Conservation (phyloP, 2,888 invertebrate species). For the Stenchaetothrips biformis region DNA sequence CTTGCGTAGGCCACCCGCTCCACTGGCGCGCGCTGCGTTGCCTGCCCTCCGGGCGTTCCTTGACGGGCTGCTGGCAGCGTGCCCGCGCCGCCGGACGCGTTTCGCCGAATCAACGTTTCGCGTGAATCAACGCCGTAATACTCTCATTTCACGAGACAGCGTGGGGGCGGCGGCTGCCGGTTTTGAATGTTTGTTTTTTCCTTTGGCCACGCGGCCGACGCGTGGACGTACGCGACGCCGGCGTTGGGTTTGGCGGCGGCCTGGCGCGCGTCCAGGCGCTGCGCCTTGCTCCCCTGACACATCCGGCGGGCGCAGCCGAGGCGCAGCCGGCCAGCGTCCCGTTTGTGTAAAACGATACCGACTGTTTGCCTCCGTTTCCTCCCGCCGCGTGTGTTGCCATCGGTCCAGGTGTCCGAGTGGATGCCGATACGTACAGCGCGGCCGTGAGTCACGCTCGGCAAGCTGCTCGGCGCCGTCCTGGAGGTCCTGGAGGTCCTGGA, state of each 20-base stretch:
- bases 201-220: background rate
- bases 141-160: background rate
- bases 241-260: too few species aligned
- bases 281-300: too few species aligned
- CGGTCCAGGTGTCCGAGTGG: too few species aligned
- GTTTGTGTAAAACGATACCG: too few species aligned
- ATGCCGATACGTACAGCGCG: background rate
- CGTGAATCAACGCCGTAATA: background rate
- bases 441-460: background rate
- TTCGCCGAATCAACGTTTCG: background rate
- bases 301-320: too few species aligned
- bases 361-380: too few species aligned
- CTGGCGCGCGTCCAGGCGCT: too few species aligned
- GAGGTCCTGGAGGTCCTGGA: background rate
- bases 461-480: background rate
- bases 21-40: background rate
- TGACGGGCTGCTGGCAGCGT: background rate
- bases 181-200: background rate
- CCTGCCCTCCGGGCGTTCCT: background rate
- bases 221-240: too few species aligned
- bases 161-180: too few species aligned
- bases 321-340: too few species aligned
- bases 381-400: too few species aligned
- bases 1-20: background rate
- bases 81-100: background rate